Percentiles rank a stretch among this genome's conserved stretches.
These are phyloP conservation scores for Drosophila hawaiiensis DNA, from an alignment of 2,888 invertebrate genomes.

Conservation along the genomic window DNA sequence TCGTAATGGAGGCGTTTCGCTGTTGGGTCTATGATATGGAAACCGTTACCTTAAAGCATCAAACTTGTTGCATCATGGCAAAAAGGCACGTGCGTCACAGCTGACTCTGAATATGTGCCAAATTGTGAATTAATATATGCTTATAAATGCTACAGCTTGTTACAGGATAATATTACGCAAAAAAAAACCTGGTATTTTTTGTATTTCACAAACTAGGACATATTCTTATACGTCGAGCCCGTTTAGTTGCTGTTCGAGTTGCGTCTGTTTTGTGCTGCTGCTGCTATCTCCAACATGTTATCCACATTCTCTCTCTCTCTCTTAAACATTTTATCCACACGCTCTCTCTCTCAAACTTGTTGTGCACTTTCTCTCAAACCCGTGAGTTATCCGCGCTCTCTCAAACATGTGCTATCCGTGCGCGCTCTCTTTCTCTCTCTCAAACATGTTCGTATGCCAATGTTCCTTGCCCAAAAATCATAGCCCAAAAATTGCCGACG, in stretches of 20 bases:
- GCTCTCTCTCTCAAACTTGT: constrained; percentile 28
- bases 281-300: constrained; percentile 11
- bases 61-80: constrained; percentile 30
- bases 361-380: constrained; percentile 26
- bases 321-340: constrained; percentile 19
- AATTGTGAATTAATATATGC: background rate
- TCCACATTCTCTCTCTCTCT: constrained; percentile 2
- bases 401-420: constrained; percentile 11
- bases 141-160: background rate
- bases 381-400: constrained; percentile 7
- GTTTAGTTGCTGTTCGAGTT: constrained; percentile 1
- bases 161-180: background rate
- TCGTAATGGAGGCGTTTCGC: background rate
- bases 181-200: background rate
- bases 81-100: constrained; percentile 24
- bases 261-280: constrained; percentile 8
- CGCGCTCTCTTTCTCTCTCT: background rate
- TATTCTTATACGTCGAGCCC: constrained; percentile 3
- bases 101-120: background rate
- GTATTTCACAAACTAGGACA: background rate
- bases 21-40: background rate
- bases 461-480: background rate
- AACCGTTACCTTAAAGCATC: constrained; percentile 8
- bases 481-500: constrained; percentile 30
- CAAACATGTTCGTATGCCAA: constrained; percentile 41